Evolutionary conservation across 2,113 vertebrate genomes (phyloP).

Genomic region (Mungos mungo): DNA sequence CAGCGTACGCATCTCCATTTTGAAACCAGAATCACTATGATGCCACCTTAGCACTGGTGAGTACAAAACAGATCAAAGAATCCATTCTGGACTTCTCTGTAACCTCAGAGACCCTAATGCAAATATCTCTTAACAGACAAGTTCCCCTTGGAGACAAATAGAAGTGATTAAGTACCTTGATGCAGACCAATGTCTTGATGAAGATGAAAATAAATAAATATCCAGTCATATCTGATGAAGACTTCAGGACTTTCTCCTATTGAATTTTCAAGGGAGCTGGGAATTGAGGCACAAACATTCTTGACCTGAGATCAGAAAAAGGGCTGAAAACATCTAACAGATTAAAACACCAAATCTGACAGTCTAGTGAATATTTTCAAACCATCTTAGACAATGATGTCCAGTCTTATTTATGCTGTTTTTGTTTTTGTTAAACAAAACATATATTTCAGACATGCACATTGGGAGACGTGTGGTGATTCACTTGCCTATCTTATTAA

Average conservation of each 20-base stretch:
- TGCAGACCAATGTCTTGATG: background rate
- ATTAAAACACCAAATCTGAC: background rate
- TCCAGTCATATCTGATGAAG: background rate
- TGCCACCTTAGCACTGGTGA: background rate
- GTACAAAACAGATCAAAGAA: background rate
- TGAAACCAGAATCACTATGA: background rate
- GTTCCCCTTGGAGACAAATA: background rate
- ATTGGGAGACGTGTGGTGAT: background rate
- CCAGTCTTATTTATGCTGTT: background rate
- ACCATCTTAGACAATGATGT: background rate
- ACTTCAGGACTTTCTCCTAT: background rate
- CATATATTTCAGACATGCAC: background rate
- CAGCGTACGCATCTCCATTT: background rate
- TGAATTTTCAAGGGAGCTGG: constrained; percentile 9
- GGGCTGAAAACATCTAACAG: background rate
- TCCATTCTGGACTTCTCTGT: background rate
- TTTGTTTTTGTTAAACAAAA: background rate
- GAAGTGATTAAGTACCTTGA: background rate
- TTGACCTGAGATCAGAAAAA: background rate
- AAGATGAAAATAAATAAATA: background rate
- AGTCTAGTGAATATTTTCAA: background rate
- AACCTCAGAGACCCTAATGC: background rate
- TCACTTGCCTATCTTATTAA: background rate
- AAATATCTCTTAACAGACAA: background rate
- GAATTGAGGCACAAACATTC: background rate